Evolutionary conservation across 1,140 invertebrate genomes (phyloP), one percentile per base, ranked within the genome.

Genomic region (Bombus turneri): DNA sequence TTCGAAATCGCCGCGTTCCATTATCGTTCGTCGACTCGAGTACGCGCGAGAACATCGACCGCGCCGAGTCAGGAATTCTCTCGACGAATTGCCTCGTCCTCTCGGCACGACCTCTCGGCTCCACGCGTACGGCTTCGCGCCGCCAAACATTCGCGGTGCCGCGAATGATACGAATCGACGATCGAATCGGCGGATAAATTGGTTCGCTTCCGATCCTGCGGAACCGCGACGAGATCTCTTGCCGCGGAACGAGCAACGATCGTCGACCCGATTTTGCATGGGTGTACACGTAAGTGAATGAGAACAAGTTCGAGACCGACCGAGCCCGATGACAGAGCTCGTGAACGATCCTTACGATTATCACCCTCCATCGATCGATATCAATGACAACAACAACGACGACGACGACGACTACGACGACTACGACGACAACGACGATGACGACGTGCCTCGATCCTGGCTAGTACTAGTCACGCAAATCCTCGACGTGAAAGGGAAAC

Each of bases 241-340:
- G 4, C n/a, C 66, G 73, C 64, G 62, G 34, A 12, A 43, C 71
- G 3, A 66, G 47, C 28, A 59, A 28, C 68, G 37, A 28, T 25
- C 64, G 41, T 41, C 57, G 57, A 66, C 83, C 85, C 68, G 85
- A 80, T 85, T 90, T 91, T 91, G 88, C 90, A 91, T 91, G 91
- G 90, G 88, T 91, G 90, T 91, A 81, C 85, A 90, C 79, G 90
- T 89, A 91, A 91, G 88, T 91, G 81, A 87, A 89, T 62, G 57
- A 72, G 34, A 79, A 84, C 64, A 31, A 31, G 74, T 15, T 53
- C 72, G 39, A 69, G 57, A 10, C 62, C 66, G 31, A 71, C 1
- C 41, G 41, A 75, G 12, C 53, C 25, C n/a, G 9, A 53, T 6
- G 31, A 39, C 1, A 62, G 25, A 75, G 12, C 53, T 41, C n/a